phyloP scores from a whole-genome alignment of 2,888 invertebrate species.

The Orthonychiurus folsomi region DNA sequence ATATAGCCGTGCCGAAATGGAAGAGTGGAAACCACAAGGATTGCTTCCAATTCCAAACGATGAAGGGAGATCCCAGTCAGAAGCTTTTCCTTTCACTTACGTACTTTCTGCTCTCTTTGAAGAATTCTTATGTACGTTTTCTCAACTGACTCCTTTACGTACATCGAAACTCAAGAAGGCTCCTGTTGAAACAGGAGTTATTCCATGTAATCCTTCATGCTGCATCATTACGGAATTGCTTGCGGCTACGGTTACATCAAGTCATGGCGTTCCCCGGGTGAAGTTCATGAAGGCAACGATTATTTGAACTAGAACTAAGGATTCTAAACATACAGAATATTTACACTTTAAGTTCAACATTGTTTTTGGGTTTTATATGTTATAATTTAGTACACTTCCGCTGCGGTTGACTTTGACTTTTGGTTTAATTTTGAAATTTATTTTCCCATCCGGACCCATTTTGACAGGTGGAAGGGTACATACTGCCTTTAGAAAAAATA shows the following conservation, averaged over 20 bases:
- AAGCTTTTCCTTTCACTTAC: not conserved
- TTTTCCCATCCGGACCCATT: not conserved
- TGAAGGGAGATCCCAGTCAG: not conserved
- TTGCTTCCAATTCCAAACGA: not conserved
- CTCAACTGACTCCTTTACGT: too few relatives aligned
- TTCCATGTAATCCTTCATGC: not conserved
- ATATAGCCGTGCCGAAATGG: slow-evolving; percentile 3
- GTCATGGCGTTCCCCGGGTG: too few relatives aligned
- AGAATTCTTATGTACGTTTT: not conserved
- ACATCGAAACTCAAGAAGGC: too few relatives aligned
- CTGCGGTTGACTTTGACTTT: too few relatives aligned
- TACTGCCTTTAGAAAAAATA: slow-evolving; percentile 1
- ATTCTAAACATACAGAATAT: too few relatives aligned
- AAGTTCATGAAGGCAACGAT: too few relatives aligned
- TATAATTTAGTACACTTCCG: too few relatives aligned
- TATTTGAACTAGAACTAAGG: too few relatives aligned
- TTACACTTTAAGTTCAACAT: too few relatives aligned
- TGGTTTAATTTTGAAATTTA: not conserved
- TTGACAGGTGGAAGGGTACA: not conserved
- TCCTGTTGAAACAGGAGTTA: too few relatives aligned
- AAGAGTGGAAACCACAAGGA: slow-evolving; percentile 3
- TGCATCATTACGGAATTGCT: not conserved
- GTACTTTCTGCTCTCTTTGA: not conserved
- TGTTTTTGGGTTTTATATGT: too few relatives aligned
- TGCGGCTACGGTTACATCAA: too few relatives aligned